Base-by-base conservation (phyloP, 2,797 vertebrate genomes). In the Echiichthys vipera region DNA sequence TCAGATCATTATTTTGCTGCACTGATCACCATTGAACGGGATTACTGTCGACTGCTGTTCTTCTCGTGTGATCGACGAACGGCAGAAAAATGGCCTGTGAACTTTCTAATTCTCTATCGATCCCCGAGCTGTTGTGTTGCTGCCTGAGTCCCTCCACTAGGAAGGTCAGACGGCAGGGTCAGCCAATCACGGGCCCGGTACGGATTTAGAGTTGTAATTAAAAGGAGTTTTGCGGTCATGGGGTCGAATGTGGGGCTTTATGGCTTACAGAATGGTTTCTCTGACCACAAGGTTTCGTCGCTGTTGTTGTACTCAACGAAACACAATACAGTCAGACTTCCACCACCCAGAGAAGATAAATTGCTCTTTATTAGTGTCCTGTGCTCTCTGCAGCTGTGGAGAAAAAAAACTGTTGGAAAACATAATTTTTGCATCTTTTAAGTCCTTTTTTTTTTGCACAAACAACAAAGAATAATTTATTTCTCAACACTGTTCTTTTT, bases 121-220 rank as follows among this genome's bases (percentile, higher is more conserved):
- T 91, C 81, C 50, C 45, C 0, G 15, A 51, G 77, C 77, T 65
- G 71, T 43, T 22, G 85, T 39, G 80, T 58, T 74, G n/a, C 72
- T 11, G 75, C 54, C 65, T 45, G 57, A 55, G 57, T 36, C 51
- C 46, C 54, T 36, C 67, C 67, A 58, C 45, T 42, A 50, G 65
- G 66, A 78, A 86, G 89, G 90, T 91, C 88, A 81, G 83, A 29
- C 55, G 22, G 75, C 32, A n/a, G 85, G 87, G 86, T 87, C 88
- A 75, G 84, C 67, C 7, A 42, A 84, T 70, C 27, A 1, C 40
- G 70, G 69, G 83, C 76, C 75, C n/a, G 2, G 74, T 9, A 27
- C 72, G 81, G 87, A 90, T 87, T 88, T 85, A 84, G 87, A 84
- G 83, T 25, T 42, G 34, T 88, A 83, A 90, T 92, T 90, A 91